Evolutionary conservation across 2,888 invertebrate genomes (phyloP), one percentile per base, ranked within the genome.

Genomic region (Agrypnus murinus): DNA sequence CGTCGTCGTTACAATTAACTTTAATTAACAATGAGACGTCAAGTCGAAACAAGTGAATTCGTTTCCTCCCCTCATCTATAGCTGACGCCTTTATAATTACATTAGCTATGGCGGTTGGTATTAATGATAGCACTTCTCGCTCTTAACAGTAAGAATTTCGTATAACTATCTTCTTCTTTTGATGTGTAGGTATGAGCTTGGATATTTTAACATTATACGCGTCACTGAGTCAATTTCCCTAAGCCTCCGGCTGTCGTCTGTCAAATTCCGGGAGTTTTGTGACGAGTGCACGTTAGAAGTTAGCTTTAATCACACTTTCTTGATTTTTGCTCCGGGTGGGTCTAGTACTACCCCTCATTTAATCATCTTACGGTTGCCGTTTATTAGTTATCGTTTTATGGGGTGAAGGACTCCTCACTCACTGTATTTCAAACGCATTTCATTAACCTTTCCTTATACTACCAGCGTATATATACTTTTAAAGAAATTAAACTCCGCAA

Each of bases 151-250:
- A 10, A 19, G 31, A 10, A n/a, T 19, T 60, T 45, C 50, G 48
- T 65, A 53, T 57, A 48, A 65, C 69, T 25, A 25, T 69, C 73
- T 62, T 73, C 66, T 67, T 74, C 68, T 70, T 71, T 65, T 48
- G 65, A 69, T 67, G 70, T 71, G 65, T 70, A 66, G 73, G 70
- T 65, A 70, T 60, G 73, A 67, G 36, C 48, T 67, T 12, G 72
- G 75, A 76, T 73, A 76, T 73, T 78, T 77, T 73, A 78, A 77
- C 75, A 80, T 81, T 80, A 81, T 76, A 81, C 81, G 81, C 81
- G 77, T 79, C 80, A 76, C 75, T 75, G 80, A 81, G 80, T 80
- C 82, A 82, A 81, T 81, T 82, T 80, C 78, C 75, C 74, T 76
- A 71, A 71, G 78, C 81, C 78, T 69, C 70, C 53, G 79, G 81